phyloP scores from a whole-genome alignment of 2,113 vertebrate species.

The Xenopus borealis region DNA sequence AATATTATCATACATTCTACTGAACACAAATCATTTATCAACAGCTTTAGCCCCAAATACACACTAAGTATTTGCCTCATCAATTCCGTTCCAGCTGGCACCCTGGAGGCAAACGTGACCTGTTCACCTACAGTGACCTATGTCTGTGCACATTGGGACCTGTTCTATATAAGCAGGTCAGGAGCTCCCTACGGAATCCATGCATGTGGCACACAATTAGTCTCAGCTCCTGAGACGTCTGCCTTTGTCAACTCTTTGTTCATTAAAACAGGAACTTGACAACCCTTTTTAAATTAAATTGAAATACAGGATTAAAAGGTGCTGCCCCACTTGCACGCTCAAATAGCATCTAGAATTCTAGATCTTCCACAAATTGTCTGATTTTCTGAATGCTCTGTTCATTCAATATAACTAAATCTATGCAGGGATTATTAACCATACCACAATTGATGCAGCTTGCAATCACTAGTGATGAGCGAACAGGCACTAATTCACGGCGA shows the following conservation, averaged over 20 bases:
- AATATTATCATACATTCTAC: background rate
- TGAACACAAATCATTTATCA: background rate
- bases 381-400: background rate
- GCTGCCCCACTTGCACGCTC: constrained; percentile 29
- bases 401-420: background rate
- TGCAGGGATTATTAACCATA: background rate
- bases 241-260: constrained; percentile 42
- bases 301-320: constrained; percentile 42
- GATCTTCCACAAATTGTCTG: constrained; percentile 18
- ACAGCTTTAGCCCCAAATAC: constrained; percentile 28
- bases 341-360: constrained; percentile 21
- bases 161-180: constrained; percentile 42
- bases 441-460: no score
- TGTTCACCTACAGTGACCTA: constrained; percentile 26
- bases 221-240: constrained; percentile 41
- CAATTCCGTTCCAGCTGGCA: constrained; percentile 18
- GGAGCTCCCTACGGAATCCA: background rate
- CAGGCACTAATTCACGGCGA: no score
- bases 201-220: constrained; percentile 17
- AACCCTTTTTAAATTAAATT: constrained; percentile 41
- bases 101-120: constrained; percentile 41
- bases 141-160: constrained; percentile 16
- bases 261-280: constrained; percentile 38
- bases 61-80: constrained; percentile 26
- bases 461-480: no score